phyloP scores from a whole-genome alignment of 2,797 vertebrate species.

The Semaprochilodus insignis region DNA sequence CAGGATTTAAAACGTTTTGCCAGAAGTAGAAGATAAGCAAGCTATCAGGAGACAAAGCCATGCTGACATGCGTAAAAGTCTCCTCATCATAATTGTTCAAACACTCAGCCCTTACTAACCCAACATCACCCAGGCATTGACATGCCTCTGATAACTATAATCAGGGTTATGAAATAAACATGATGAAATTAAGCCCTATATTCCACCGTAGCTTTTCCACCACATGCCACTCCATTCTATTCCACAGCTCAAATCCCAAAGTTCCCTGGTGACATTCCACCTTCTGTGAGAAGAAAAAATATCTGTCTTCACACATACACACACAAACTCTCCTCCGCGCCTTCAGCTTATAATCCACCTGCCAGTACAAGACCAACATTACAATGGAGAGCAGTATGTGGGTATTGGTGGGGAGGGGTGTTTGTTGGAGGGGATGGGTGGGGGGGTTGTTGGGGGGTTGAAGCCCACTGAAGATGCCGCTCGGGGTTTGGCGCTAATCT shows the following conservation, averaged over 20 bases:
- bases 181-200: conserved; percentile 45
- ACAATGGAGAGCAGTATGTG: conserved; percentile 36
- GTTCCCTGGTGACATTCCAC: conserved; percentile 33
- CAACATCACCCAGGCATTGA: conserved; percentile 26
- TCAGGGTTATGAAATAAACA: conserved; percentile 39
- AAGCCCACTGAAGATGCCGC: conserved; percentile 34
- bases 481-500: conserved; percentile 55
- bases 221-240: conserved; percentile 40
- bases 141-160: conserved; percentile 17
- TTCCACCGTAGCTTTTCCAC: conserved; percentile 17
- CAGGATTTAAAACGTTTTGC: conserved; percentile 10
- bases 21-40: background rate
- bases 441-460: background rate
- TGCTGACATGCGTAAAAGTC: background rate
- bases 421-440: background rate
- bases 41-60: background rate
- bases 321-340: conserved; percentile 17
- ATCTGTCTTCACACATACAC: conserved; percentile 9
- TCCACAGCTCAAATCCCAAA: conserved; percentile 37
- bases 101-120: conserved; percentile 12
- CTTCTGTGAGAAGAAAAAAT: conserved; percentile 26
- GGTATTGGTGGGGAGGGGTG: background rate
- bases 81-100: background rate
- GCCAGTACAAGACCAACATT: conserved; percentile 44
- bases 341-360: conserved; percentile 42